Evolutionary conservation across 2,113 vertebrate species (phyloP).

Genomic region (Antechinus stuartii): DNA sequence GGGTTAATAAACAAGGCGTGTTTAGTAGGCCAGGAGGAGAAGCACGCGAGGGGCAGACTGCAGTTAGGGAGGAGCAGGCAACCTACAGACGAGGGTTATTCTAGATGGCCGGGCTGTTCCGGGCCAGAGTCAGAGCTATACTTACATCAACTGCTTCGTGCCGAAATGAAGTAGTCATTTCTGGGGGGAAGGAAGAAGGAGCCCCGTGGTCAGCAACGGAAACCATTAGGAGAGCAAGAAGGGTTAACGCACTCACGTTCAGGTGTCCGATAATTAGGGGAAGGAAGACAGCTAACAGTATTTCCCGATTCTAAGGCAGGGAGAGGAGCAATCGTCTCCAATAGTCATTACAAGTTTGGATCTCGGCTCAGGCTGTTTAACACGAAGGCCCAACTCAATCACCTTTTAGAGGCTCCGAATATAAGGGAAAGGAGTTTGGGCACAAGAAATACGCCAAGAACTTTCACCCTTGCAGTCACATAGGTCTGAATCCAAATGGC

Average conservation of each 20-base stretch:
- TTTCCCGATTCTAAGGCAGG: not conserved
- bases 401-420: not conserved
- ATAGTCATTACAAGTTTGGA: not conserved
- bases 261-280: not conserved
- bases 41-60: not conserved
- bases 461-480: not conserved
- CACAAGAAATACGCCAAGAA: not conserved
- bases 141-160: constrained; percentile 38
- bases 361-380: not conserved
- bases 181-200: constrained; percentile 67
- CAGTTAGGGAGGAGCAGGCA: constrained; percentile 16
- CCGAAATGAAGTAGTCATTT: not conserved
- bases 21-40: not conserved
- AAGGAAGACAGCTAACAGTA: not conserved
- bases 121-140: constrained; percentile 38
- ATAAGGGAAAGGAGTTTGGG: too few species aligned
- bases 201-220: constrained; percentile 44
- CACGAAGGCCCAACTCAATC: not conserved
- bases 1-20: not conserved
- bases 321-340: rapidly evolving
- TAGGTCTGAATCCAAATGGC: not conserved
- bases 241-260: not conserved
- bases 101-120: constrained; percentile 1
- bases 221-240: not conserved
- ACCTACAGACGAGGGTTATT: constrained; percentile 14